A percentile compares a stretch with the other conserved stretches of the same genome.
phyloP scores from a whole-genome alignment of 1,140 invertebrate species.

The Maniola jurtina region DNA sequence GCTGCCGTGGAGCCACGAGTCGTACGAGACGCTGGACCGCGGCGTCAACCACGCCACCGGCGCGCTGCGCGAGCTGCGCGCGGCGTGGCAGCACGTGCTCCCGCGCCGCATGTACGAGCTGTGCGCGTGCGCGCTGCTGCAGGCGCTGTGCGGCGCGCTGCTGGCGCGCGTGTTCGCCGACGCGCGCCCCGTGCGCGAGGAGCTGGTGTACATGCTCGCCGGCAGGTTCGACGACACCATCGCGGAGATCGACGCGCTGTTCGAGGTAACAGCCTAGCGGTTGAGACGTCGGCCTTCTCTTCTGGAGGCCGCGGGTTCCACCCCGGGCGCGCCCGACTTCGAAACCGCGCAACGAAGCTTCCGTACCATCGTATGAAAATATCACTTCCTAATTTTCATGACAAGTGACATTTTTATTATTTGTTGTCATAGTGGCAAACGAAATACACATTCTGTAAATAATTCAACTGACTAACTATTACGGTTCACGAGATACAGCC shows the following conservation, averaged over 20 bases:
- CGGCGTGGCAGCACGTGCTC: constrained; percentile 59
- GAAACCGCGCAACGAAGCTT: no score
- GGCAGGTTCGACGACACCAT: constrained; percentile 48
- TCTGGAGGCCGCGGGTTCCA: no score
- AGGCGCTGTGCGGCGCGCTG: constrained; percentile 53
- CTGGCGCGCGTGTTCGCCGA: constrained; percentile 49
- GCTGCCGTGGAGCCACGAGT: constrained; percentile 50
- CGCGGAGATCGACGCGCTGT: constrained; percentile 46
- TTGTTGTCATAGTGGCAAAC: no score
- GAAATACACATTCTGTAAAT: no score
- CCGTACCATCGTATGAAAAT: no score
- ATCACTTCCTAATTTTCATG: no score
- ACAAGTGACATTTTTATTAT: no score
- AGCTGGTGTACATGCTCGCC: constrained; percentile 59
- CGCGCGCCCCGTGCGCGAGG: constrained; percentile 47
- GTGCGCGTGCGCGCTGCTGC: constrained; percentile 56
- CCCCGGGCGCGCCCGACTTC: no score
- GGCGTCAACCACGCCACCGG: constrained; percentile 57
- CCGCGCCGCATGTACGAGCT: constrained; percentile 64
- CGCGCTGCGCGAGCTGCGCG: no score
- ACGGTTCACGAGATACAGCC: no score
- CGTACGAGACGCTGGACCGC: constrained; percentile 55
- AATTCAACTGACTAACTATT: no score
- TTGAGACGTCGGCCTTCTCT: no score
- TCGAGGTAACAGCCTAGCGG: constrained; percentile 62